Percentiles rank a stretch among this genome's conserved stretches.
Conservation (phyloP, 2,113 vertebrate genomes). For the Anolis sagrei region DNA sequence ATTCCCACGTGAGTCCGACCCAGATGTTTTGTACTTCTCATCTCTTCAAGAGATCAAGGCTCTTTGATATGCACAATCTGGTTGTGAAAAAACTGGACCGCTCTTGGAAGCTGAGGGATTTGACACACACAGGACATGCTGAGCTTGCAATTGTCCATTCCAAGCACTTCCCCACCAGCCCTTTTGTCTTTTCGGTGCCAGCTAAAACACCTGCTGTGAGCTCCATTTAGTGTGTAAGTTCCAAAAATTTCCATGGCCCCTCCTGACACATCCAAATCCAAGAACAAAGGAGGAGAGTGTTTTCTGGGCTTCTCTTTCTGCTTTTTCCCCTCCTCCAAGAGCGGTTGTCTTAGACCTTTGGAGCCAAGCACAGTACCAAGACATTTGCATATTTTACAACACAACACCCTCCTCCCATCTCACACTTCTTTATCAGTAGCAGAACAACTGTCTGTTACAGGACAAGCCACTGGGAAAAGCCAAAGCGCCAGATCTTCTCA, state of each 20-base stretch:
- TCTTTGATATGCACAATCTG: slow-evolving; percentile 42
- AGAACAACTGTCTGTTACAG: slow-evolving; percentile 27
- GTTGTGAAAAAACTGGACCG: slow-evolving; percentile 43
- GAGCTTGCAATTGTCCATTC: slow-evolving; percentile 57
- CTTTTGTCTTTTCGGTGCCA: slow-evolving; percentile 59
- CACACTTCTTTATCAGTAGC: slow-evolving; percentile 57
- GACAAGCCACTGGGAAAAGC: slow-evolving; percentile 49
- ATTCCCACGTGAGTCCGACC: neutral
- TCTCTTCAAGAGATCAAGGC: slow-evolving; percentile 14
- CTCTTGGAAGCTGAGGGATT: slow-evolving; percentile 51
- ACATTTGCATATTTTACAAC: slow-evolving; percentile 87
- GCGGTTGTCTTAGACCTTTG: slow-evolving; percentile 82
- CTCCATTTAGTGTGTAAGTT: slow-evolving; percentile 50
- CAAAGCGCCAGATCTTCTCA: slow-evolving; percentile 29
- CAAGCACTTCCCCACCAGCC: slow-evolving; percentile 56
- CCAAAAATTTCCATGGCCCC: slow-evolving; percentile 53
- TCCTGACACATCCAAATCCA: slow-evolving; percentile 75
- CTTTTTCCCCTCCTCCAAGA: slow-evolving; percentile 41
- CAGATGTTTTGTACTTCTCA: slow-evolving; percentile 25
- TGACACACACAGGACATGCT: slow-evolving; percentile 63
- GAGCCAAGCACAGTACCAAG: slow-evolving; percentile 77
- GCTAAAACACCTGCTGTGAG: slow-evolving; percentile 69
- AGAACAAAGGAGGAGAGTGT: slow-evolving; percentile 77
- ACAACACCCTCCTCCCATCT: slow-evolving; percentile 47
- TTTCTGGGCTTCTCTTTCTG: slow-evolving; percentile 54